phyloP scores from a whole-genome alignment of 2,113 vertebrate species.

The Amblyornis subalaris region DNA sequence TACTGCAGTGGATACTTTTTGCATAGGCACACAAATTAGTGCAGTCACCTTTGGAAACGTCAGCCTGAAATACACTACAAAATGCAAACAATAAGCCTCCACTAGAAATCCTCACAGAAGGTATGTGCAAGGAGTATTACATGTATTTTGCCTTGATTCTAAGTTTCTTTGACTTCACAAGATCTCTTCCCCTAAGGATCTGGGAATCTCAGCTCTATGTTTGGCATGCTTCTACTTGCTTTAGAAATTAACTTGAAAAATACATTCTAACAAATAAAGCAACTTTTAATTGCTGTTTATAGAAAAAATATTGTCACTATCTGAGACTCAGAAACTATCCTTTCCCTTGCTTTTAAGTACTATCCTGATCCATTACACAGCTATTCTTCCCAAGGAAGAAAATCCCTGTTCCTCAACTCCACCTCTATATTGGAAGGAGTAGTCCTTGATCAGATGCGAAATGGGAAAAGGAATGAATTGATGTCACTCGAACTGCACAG shows the following conservation, averaged over 20 bases:
- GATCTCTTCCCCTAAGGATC: neutral
- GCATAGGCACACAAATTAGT: neutral
- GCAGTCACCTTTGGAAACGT: neutral
- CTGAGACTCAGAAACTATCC: neutral
- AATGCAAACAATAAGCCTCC: neutral
- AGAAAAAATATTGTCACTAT: neutral
- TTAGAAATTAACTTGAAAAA: neutral
- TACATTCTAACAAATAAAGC: neutral
- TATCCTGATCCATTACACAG: neutral
- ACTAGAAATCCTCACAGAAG: neutral
- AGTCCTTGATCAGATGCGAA: neutral
- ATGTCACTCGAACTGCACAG: neutral
- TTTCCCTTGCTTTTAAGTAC: neutral
- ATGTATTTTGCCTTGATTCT: neutral
- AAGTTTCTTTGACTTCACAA: neutral
- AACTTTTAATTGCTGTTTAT: neutral
- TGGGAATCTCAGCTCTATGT: neutral
- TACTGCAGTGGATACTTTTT: neutral
- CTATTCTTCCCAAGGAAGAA: neutral
- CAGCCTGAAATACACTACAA: neutral
- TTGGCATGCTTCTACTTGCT: neutral
- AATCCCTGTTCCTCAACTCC: neutral
- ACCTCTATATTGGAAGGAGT: neutral
- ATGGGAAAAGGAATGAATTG: conserved; percentile 3
- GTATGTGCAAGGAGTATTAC: neutral